These are phyloP conservation scores for Reticulitermes lucifugus DNA, from an alignment of 2,888 invertebrate genomes.

Conservation along the genomic window DNA sequence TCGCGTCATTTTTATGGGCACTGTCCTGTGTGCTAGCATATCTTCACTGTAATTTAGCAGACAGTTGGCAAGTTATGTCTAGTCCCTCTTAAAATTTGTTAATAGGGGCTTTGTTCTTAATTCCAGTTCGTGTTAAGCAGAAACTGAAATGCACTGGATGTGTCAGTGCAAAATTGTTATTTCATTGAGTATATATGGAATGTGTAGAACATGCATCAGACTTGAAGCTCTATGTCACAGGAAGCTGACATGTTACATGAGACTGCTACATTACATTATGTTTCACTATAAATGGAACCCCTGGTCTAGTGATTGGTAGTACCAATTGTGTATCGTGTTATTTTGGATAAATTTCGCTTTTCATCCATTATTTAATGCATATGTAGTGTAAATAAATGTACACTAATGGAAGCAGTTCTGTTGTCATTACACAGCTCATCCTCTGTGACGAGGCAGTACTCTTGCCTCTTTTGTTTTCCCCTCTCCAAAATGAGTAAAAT, in stretches of 20 bases:
- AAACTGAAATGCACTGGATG: not conserved
- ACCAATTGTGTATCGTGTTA: not conserved
- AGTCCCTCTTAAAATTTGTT: constrained; percentile 1
- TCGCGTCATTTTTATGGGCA: not conserved
- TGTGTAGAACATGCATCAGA: not conserved
- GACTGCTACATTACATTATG: not conserved
- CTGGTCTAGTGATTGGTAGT: not conserved
- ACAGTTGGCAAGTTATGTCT: not conserved
- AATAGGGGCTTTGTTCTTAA: not conserved
- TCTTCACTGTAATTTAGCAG: not conserved
- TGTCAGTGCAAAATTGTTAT: not conserved
- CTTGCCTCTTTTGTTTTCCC: not conserved
- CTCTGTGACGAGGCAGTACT: not conserved
- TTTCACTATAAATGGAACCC: not conserved
- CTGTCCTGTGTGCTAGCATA: not conserved
- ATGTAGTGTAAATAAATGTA: constrained; percentile 1
- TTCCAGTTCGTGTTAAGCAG: not conserved
- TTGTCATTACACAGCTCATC: not conserved
- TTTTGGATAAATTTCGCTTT: not conserved
- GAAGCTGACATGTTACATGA: not conserved
- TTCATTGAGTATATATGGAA: not conserved
- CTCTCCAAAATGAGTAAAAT: not conserved
- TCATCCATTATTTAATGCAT: not conserved
- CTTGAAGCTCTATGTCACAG: not conserved
- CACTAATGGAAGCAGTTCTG: not conserved